Conservation (phyloP, 2,797 vertebrate genomes). For the Centropyge bicolor region DNA sequence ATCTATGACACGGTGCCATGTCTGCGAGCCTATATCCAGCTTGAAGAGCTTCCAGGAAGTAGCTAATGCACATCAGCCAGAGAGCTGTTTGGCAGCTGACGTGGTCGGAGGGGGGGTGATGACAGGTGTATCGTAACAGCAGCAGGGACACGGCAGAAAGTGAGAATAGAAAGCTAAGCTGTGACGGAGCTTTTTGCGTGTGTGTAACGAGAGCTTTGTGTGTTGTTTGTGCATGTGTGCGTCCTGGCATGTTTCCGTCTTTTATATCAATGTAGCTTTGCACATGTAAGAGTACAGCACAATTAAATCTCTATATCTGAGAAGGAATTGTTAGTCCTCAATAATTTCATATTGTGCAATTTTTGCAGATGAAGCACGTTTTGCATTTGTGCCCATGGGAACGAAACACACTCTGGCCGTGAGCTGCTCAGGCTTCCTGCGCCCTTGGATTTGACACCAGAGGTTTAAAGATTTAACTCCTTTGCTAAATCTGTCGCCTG, state of each 20-base stretch:
- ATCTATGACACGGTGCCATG: constrained; percentile 18
- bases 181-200: constrained; percentile 44
- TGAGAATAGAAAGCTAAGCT: constrained; percentile 72
- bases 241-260: background rate
- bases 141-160: constrained; percentile 58
- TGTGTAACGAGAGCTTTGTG: constrained; percentile 59
- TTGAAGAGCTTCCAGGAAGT: constrained; percentile 65
- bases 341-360: background rate
- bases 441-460: constrained; percentile 75
- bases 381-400: constrained; percentile 53
- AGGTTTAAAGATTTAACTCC: constrained; percentile 64
- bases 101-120: constrained; percentile 26
- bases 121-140: constrained; percentile 79
- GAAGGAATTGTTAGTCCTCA: background rate
- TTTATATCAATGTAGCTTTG: background rate
- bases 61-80: constrained; percentile 64
- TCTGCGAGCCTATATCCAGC: constrained; percentile 61
- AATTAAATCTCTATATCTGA: background rate
- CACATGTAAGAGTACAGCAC: background rate
- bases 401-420: constrained; percentile 31
- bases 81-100: constrained; percentile 57
- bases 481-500: constrained; percentile 71
- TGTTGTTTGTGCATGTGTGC: background rate
- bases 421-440: constrained; percentile 43
- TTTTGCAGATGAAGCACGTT: constrained; percentile 35